Percentiles rank a stretch among this genome's conserved stretches.
Evolutionary conservation across 2,113 vertebrate species (phyloP).

Genomic region (Datnioides undecimradiatus): DNA sequence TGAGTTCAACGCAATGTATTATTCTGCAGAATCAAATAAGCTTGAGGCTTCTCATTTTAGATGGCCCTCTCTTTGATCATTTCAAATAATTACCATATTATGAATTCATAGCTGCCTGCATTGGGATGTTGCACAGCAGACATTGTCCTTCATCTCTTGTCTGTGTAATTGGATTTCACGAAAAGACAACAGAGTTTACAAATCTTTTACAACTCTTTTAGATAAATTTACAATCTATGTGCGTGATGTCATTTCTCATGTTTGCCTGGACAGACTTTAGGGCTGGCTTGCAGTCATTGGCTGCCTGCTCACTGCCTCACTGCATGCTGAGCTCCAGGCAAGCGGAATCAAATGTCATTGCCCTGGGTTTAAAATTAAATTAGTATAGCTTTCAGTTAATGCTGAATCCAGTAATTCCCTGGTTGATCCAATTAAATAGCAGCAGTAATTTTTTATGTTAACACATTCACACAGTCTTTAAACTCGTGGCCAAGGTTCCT

Average conservation of each 20-base stretch:
- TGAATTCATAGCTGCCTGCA: slow-evolving; percentile 38
- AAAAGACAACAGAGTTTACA: slow-evolving; percentile 38
- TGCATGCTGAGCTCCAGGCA: slow-evolving; percentile 19
- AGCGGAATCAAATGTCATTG: background rate
- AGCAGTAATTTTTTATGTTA: background rate
- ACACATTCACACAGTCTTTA: slow-evolving; percentile 4
- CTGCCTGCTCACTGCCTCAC: slow-evolving; percentile 18
- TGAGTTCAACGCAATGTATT: slow-evolving; percentile 42
- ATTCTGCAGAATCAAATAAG: slow-evolving; percentile 55
- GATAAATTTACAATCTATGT: slow-evolving; percentile 4
- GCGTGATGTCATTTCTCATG: slow-evolving; percentile 19
- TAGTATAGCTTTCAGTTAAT: slow-evolving; percentile 10
- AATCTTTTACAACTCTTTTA: slow-evolving; percentile 22
- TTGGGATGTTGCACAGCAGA: slow-evolving; percentile 18
- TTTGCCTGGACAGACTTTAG: background rate
- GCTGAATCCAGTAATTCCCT: background rate
- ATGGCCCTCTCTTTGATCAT: slow-evolving; percentile 43
- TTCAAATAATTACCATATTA: slow-evolving; percentile 59
- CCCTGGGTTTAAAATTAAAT: slow-evolving; percentile 19
- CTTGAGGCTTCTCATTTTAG: slow-evolving; percentile 49
- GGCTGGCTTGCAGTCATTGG: background rate
- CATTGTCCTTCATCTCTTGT: slow-evolving; percentile 36
- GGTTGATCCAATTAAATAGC: background rate
- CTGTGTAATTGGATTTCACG: slow-evolving; percentile 55
- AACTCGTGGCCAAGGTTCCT: background rate